phyloP scores from a whole-genome alignment of 2,797 vertebrate genomes.

The Acrossocheilus wenchowensis region DNA sequence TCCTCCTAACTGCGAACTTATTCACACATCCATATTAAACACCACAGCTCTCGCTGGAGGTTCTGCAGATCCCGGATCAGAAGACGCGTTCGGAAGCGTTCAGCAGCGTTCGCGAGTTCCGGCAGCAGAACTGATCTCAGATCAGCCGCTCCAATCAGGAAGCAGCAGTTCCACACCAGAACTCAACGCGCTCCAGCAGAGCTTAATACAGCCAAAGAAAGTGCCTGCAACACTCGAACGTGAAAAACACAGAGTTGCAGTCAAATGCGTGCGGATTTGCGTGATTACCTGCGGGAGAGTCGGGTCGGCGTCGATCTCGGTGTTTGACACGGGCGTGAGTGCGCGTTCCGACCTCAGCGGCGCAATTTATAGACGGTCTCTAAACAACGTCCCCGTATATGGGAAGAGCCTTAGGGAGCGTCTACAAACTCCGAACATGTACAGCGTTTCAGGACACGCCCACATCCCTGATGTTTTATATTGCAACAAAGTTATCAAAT shows the following conservation, averaged over 20 bases:
- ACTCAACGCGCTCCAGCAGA: background rate
- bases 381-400: slow-evolving; percentile 52
- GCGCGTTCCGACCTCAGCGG: background rate
- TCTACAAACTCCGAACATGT: slow-evolving; percentile 2
- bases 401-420: slow-evolving; percentile 47
- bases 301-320: slow-evolving; percentile 19
- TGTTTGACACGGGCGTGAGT: slow-evolving; percentile 18
- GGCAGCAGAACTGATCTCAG: background rate
- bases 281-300: slow-evolving; percentile 52
- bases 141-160: slow-evolving; percentile 15
- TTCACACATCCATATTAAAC: background rate
- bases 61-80: background rate
- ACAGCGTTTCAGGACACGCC: background rate
- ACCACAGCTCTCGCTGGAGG: background rate
- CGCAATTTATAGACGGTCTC: slow-evolving; percentile 59
- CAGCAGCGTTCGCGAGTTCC: background rate
- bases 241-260: background rate
- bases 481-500: background rate
- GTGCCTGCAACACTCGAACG: too few relatives aligned
- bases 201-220: background rate
- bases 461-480: background rate
- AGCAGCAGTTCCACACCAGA: background rate
- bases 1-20: background rate
- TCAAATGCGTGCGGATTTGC: background rate
- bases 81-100: background rate